Evolutionary conservation across 2,888 invertebrate genomes (phyloP), one percentile per base, ranked within the genome.

Genomic region (Eledone cirrhosa): DNA sequence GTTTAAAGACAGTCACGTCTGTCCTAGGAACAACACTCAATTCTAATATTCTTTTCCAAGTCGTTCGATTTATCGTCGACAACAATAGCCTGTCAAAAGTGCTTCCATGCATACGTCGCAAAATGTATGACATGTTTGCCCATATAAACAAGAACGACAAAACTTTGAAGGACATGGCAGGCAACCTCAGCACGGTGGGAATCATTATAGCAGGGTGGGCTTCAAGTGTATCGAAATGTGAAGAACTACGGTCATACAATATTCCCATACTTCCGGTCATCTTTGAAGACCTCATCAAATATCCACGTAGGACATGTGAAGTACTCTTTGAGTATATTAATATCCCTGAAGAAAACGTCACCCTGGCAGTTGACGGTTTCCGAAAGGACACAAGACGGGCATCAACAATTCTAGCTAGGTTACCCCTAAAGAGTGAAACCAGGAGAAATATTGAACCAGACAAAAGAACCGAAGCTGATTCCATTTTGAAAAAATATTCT

Each of bases 241-340:
- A 85, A 0, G 87, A 88, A 67, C 80, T 83, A 14, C 79, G 86
- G 13, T 86, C 86, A 77, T 84, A 84, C 41, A 85, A 87, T 7
- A 83, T 86, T 24, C 86, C 85, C 13, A 78, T 88, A 16, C 83
- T 86, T 13, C 82, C 87, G 11, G 81, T 88, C n/a, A 81, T 87
- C n/a, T 87, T 85, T 77, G 88, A 88, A 78, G 88, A 88, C 77
- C 79, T 88, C 79, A 87, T 88, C 85, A 86, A 86, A 77, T 85
- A 84, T 78, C 86, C 87, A 0, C 81, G 83, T n/a, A 80, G 84
- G 22, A 85, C 84, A 13, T 84, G 86, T 69, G 81, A 83, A 16
- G 83, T 85, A 22, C 81, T 88, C 48, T 86, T 88, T 74, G 85
- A 86, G 72, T 78, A 82, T 19, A 78, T 87, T 63, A 85, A 86